Conservation (phyloP, 35 echinoderm and acorn worm genomes). For the Anneissia japonica region DNA sequence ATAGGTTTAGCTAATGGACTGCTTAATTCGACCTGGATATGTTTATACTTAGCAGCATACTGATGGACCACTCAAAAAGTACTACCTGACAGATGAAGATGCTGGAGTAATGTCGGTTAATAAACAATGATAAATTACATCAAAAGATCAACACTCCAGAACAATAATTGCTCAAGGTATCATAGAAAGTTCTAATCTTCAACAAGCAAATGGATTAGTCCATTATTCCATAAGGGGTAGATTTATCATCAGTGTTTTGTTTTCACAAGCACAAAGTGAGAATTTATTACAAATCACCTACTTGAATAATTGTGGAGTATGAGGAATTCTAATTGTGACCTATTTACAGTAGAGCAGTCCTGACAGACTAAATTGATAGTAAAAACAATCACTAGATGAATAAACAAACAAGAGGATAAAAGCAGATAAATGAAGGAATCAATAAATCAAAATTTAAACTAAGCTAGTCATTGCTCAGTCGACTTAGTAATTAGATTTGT, state of each 20-base stretch:
- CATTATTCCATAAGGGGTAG: neutral
- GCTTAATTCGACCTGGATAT: neutral
- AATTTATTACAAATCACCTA: neutral
- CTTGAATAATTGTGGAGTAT: neutral
- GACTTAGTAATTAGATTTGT: too few species aligned
- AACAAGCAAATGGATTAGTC: neutral
- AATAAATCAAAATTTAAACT: neutral
- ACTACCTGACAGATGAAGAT: neutral
- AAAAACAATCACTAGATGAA: neutral
- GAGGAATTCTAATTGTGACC: neutral
- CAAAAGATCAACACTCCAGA: neutral
- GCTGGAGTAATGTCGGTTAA: neutral
- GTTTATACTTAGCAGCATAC: neutral
- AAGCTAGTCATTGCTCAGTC: too few species aligned
- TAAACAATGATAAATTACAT: neutral
- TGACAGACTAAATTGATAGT: neutral
- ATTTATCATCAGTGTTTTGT: neutral
- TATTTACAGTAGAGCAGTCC: neutral
- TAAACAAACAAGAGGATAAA: neutral
- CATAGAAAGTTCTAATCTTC: too few species aligned
- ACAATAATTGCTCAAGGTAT: neutral
- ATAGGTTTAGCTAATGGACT: neutral
- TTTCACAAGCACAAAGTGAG: neutral
- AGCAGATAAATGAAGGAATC: neutral
- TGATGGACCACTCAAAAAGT: neutral